Percentiles rank a stretch among this genome's conserved stretches.
Conservation (phyloP, 2,797 vertebrate species). For the Spondyliosoma cantharus region DNA sequence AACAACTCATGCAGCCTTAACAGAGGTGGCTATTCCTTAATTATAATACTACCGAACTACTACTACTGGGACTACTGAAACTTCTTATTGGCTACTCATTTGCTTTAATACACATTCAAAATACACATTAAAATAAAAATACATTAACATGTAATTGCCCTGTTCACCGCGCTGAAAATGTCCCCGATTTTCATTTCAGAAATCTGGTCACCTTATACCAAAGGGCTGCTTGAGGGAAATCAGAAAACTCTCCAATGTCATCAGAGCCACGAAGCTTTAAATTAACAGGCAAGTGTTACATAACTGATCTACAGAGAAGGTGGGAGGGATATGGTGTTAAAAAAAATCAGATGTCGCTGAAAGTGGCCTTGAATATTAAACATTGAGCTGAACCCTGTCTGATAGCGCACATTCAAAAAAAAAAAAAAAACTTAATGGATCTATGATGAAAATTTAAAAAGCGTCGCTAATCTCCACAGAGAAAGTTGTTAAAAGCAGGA, state of each 20-base stretch:
- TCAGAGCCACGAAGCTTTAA: background rate
- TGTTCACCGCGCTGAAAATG: no score
- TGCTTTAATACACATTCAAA: no score
- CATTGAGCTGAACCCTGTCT: slow-evolving; percentile 14
- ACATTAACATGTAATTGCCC: no score
- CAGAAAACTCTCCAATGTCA: background rate
- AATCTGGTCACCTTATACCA: no score
- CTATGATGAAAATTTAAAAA: slow-evolving; percentile 61
- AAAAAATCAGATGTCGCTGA: slow-evolving; percentile 24
- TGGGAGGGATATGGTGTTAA: slow-evolving; percentile 17
- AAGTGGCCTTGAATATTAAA: slow-evolving; percentile 47
- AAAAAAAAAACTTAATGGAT: slow-evolving; percentile 49
- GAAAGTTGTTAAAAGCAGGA: slow-evolving; percentile 42
- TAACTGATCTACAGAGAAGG: background rate
- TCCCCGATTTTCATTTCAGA: no score
- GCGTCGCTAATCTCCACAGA: slow-evolving; percentile 51
- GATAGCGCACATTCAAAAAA: slow-evolving; percentile 29
- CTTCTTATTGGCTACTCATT: no score
- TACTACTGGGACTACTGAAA: no score
- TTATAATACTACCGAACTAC: no score
- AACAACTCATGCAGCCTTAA: no score
- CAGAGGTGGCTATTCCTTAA: no score
- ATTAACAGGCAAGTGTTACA: slow-evolving; percentile 4
- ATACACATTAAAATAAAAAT: no score
- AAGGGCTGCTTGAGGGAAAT: background rate